These are phyloP conservation scores for Brachirus orientalis DNA, from an alignment of 2,113 vertebrate genomes.

Conservation along the genomic window DNA sequence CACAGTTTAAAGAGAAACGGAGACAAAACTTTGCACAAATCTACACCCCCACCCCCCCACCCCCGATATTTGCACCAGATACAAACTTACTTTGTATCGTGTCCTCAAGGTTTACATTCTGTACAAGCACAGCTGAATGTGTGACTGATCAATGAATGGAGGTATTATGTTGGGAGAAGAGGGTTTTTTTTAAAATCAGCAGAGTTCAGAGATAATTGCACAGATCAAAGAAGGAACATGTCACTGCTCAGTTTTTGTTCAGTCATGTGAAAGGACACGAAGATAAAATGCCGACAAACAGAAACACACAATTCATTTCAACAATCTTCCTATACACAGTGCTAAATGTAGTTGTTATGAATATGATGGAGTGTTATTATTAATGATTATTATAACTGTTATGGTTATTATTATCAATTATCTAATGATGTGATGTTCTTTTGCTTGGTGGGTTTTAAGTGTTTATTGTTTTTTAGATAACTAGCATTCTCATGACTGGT, in stretches of 20 bases:
- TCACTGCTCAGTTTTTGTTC: constrained; percentile 47
- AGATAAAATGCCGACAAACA: constrained; percentile 56
- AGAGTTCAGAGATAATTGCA: constrained; percentile 33
- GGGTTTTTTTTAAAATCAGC: constrained; percentile 30
- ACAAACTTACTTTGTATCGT: constrained; percentile 59
- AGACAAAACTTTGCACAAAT: constrained; percentile 78
- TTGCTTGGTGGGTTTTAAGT: constrained; percentile 84
- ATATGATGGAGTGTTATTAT: constrained; percentile 86
- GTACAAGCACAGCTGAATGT: constrained; percentile 46
- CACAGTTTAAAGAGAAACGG: constrained; percentile 74
- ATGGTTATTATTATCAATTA: constrained; percentile 85
- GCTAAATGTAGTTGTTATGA: constrained; percentile 85
- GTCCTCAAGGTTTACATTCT: constrained; percentile 76
- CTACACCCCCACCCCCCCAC: constrained; percentile 70
- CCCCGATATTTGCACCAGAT: constrained; percentile 77
- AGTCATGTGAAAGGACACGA: constrained; percentile 47
- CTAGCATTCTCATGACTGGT: constrained; percentile 78
- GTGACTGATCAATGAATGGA: constrained; percentile 54
- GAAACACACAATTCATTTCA: constrained; percentile 73
- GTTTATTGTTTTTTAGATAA: constrained; percentile 84
- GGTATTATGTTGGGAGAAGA: constrained; percentile 26
- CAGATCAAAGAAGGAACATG: constrained; percentile 23
- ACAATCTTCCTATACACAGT: constrained; percentile 86
- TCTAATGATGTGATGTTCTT: constrained; percentile 84
- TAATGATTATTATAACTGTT: constrained; percentile 85